Base-by-base conservation (phyloP, 64 coral and sea anemone species). In the Montipora sp. region DNA sequence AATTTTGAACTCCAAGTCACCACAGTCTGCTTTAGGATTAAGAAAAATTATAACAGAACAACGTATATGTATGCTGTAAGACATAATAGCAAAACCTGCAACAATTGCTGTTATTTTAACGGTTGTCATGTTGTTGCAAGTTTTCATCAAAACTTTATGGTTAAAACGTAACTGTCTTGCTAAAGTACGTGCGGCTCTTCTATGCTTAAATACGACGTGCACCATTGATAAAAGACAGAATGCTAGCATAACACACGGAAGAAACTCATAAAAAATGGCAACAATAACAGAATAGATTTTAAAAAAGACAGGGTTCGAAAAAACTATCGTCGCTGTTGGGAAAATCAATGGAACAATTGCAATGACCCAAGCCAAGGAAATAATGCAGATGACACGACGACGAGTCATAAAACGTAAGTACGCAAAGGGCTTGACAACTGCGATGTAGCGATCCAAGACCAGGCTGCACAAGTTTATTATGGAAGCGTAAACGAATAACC, bases 381-480 rank as follows among this genome's bases (percentile, higher is more conserved):
- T 78, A 10, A 51, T 27, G 2, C 48, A 14, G 16, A 19, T 7
- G 1, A 78, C 47, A 50, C 47, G 77, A 10, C 12, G 46, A 14
- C 77, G 48, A 48, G 77, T 78, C 77, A 78, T 78, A 4, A 51
- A 78, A 6, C 14, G 15, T 18, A 50, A 0, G 47, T 78, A 78
- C 18, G 3, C 49, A 11, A 78, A 9, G 49, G 77, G 77, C 16
- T 78, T 78, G 9, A 78, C 77, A 78, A 78, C 77, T 3, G 77
- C 45, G 19, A 78, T 51, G 47, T 78, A 78, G 47, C 77, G 77
- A 78, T 78, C 77, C 77, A 78, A 16, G 5, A 78, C 77, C 48
- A 78, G 49, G 49, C 77, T 50, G 19, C 77, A 78, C 48, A 78
- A 50, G 47, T 78, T 78, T 8, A 47, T 51, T n/a, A 21, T 47